Percentiles rank a stretch among this genome's conserved stretches.
These are phyloP conservation scores for Lysandra bellargus DNA, from an alignment of 2,888 invertebrate genomes.

Conservation along the genomic window DNA sequence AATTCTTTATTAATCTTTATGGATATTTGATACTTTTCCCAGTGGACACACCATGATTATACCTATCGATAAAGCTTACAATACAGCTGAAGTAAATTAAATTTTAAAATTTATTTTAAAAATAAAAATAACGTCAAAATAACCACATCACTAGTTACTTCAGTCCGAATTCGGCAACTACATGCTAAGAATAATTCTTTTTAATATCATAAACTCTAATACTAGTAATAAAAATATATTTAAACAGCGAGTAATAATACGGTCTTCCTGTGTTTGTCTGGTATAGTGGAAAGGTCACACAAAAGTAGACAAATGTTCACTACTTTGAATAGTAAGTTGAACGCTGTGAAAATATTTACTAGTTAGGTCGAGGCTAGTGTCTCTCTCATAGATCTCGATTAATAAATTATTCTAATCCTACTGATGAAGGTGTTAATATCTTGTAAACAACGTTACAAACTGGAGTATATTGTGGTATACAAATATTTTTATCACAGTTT, in stretches of 20 bases:
- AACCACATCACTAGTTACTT: neutral
- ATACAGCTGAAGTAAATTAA: neutral
- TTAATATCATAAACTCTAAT: neutral
- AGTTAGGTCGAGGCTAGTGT: neutral
- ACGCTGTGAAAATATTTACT: too few relatives aligned
- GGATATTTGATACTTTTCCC: neutral
- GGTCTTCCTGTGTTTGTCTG: too few relatives aligned
- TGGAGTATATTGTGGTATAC: slow-evolving; percentile 37
- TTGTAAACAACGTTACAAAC: slow-evolving; percentile 17
- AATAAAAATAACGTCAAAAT: slow-evolving; percentile 9
- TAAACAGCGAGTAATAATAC: neutral
- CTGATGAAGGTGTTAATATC: neutral
- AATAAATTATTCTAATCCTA: neutral
- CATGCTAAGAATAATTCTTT: neutral
- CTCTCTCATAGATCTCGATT: neutral
- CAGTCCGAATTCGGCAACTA: neutral
- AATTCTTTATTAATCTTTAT: neutral
- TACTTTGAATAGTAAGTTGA: neutral
- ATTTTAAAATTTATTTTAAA: neutral
- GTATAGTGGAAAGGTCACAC: too few relatives aligned
- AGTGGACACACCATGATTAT: slow-evolving; percentile 9
- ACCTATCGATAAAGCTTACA: neutral
- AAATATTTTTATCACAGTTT: slow-evolving; percentile 62
- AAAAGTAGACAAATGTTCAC: neutral
- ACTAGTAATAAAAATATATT: neutral